Conservation (phyloP, 1,140 invertebrate genomes). For the Lepidurus apus region DNA sequence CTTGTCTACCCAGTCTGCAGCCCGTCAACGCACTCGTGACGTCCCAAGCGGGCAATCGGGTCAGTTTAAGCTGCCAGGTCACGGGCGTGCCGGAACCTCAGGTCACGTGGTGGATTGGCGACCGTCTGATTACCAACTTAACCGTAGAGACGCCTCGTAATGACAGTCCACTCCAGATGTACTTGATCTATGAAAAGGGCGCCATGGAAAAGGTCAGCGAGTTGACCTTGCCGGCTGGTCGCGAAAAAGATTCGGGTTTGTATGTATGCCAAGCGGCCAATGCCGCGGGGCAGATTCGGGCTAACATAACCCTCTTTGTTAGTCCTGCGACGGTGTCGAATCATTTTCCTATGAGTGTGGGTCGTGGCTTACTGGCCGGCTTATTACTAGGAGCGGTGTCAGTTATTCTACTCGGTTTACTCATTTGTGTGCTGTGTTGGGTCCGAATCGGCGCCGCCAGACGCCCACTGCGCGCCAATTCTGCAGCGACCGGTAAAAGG, state of each 20-base stretch:
- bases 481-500: background rate
- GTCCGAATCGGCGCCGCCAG: background rate
- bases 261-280: constrained; percentile 32
- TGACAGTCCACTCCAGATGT: background rate
- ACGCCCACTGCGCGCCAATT: background rate
- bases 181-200: constrained; percentile 26
- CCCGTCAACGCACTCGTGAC: constrained; percentile 36
- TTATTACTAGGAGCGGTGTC: background rate
- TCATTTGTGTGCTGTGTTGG: constrained; percentile 4
- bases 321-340: background rate
- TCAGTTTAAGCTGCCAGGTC: constrained; percentile 64
- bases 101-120: constrained; percentile 53
- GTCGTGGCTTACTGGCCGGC: background rate
- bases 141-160: constrained; percentile 21
- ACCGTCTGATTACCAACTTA: constrained; percentile 44
- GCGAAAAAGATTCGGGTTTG: constrained; percentile 31
- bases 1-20: constrained; percentile 57
- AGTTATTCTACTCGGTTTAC: background rate
- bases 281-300: constrained; percentile 23
- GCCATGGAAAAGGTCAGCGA: constrained; percentile 31
- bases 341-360: background rate
- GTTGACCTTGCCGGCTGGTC: constrained; percentile 20
- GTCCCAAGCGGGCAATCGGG: constrained; percentile 60
- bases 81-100: constrained; percentile 61
- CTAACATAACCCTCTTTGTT: constrained; percentile 25